phyloP scores from a whole-genome alignment of 2,888 invertebrate genomes.

The Chorisops tibialis region DNA sequence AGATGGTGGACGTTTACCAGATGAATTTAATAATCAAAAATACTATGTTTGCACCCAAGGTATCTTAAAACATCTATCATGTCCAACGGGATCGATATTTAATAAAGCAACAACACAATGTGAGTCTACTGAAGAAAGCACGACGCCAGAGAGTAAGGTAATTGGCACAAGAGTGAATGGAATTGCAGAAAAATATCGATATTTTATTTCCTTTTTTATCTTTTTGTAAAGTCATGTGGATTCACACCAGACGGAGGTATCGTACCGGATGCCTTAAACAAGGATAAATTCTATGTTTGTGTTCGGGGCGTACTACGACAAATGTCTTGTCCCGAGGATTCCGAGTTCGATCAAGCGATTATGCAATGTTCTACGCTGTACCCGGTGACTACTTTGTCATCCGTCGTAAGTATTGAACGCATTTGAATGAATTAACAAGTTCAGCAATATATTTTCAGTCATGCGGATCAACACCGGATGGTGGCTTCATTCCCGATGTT shows the following conservation, averaged over 20 bases:
- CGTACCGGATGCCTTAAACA: slow-evolving; percentile 5
- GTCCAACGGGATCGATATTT: not conserved
- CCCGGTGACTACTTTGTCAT: no score
- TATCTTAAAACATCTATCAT: not conserved
- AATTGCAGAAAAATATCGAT: no score
- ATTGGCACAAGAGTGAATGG: no score
- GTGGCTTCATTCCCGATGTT: not conserved
- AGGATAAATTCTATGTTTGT: not conserved
- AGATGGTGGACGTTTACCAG: not conserved
- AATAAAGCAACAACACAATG: not conserved
- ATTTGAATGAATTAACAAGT: not conserved
- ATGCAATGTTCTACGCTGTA: no score
- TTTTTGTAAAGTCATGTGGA: slow-evolving; percentile 8
- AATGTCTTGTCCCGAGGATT: no score
- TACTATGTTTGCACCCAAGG: not conserved
- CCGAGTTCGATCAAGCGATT: no score
- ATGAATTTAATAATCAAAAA: not conserved
- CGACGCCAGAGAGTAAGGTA: no score
- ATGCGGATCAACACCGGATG: not conserved
- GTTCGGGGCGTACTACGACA: no score
- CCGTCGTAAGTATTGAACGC: no score
- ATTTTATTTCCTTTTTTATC: no score
- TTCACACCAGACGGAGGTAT: not conserved
- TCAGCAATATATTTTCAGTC: not conserved
- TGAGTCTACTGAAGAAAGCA: not conserved